Conservation (phyloP, 2,113 vertebrate species). For the Diphyllodes magnificus region DNA sequence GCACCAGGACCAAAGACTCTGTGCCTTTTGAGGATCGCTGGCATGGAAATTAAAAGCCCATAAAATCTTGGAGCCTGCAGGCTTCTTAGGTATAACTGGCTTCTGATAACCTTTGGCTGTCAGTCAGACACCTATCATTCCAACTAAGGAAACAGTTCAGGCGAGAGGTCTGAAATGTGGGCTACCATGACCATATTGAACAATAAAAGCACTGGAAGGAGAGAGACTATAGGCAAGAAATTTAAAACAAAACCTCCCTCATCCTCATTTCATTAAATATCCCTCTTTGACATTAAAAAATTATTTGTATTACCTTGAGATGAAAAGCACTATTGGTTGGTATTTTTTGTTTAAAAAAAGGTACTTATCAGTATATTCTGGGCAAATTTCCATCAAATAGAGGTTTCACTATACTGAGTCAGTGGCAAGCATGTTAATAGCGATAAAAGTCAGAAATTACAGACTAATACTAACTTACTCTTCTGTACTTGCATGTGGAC, state of each 20-base stretch:
- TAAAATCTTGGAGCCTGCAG: background rate
- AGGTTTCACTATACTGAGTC: background rate
- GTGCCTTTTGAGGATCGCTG: background rate
- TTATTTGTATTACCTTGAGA: background rate
- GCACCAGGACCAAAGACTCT: background rate
- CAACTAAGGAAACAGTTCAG: background rate
- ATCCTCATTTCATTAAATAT: background rate
- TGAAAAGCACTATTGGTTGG: background rate
- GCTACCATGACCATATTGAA: background rate
- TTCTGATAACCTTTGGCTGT: background rate
- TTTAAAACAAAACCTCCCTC: background rate
- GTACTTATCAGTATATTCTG: background rate
- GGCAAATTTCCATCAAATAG: background rate
- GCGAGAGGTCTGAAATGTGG: background rate
- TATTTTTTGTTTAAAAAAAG: background rate
- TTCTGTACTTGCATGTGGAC: background rate
- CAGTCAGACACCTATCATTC: background rate
- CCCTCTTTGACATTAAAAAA: background rate
- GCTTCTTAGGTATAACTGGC: background rate
- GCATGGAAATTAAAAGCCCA: background rate
- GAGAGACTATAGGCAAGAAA: background rate
- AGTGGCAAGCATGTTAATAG: background rate
- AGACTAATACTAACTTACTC: background rate
- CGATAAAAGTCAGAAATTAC: background rate
- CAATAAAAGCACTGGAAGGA: background rate